Evolutionary conservation across 2,888 invertebrate genomes (phyloP), one percentile per base, ranked within the genome.

Genomic region (Harmothoe impar): DNA sequence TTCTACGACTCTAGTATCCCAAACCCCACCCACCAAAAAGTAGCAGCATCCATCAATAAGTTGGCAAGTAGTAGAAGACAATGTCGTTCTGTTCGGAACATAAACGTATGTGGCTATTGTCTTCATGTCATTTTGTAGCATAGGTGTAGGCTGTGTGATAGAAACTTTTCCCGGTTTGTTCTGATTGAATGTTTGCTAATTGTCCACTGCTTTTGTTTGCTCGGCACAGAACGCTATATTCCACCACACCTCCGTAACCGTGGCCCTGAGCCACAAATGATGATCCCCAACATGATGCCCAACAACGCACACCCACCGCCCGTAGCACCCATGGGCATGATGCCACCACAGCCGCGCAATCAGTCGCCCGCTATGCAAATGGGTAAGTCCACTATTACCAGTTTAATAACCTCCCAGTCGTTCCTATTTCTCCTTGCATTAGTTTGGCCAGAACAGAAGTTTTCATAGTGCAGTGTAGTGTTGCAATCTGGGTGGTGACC

Each of bases 201-300:
- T 43, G 5, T 43, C 3, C 20, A 20, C 3, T 62, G 62, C 3
- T 72, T 29, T 72, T 29, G 5, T 29, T 72, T 29, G 5, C 29
- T 72, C 29, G 0, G 72, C 43, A 29, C 84, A 81, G 90, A 77
- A 33, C 90, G 90, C 25, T 90, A 90, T 43, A 86, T 90, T 84
- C 90, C 90, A 17, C 90, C 90, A 68, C 90, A 90, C 35, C 90
- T 90, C 23, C 85, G 90, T 0, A 43, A 43, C 89, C 89, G 89
- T n/a, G 86, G 86, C 1, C 86, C 86, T 0, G 86, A 86, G 31
- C 77, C 77, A 25, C 52, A 54, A 29, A 52, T 54, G 54, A 86
- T 86, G 86, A 84, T 84, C 10, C 52, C 54, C 23, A 52, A 52
- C 56, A 84, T 43, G 43, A 54, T 86, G 54, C 33, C 33, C 33